Conservation (phyloP, 2,113 vertebrate species). For the Rhynchopsitta pachyrhyncha region DNA sequence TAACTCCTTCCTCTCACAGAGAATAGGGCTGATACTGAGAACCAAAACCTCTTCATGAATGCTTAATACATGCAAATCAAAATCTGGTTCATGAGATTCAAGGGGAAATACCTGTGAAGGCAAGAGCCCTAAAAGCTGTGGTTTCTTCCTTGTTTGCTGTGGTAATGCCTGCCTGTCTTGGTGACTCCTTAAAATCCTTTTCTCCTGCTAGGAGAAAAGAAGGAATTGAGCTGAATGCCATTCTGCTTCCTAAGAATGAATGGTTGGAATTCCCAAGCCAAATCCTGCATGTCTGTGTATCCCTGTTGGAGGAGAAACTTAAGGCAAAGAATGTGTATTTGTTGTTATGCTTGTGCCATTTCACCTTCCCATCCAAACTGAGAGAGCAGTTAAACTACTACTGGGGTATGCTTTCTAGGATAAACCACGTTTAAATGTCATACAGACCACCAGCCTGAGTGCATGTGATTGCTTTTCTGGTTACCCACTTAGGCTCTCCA, state of each 20-base stretch:
- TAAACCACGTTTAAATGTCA: not conserved
- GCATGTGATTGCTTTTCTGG: not conserved
- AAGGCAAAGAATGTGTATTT: not conserved
- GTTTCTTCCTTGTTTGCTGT: not conserved
- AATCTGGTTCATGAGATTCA: not conserved
- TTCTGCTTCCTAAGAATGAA: not conserved
- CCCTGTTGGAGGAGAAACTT: not conserved
- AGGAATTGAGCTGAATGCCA: not conserved
- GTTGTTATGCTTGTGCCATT: not conserved
- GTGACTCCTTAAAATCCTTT: not conserved
- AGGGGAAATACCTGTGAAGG: not conserved
- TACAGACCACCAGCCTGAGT: not conserved
- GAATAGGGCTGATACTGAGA: not conserved
- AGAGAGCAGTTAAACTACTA: not conserved
- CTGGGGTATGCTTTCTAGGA: not conserved
- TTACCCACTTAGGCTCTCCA: slow-evolving; percentile 69
- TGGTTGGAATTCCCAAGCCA: not conserved
- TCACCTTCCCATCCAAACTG: not conserved
- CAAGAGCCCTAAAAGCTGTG: not conserved
- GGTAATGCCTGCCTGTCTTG: not conserved
- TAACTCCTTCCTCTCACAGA: not conserved
- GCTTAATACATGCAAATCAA: not conserved
- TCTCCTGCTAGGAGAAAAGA: not conserved
- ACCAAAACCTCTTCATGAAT: not conserved
- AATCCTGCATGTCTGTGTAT: not conserved